Evolutionary conservation across 2,797 vertebrate species (phyloP), one percentile per base, ranked within the genome.

Genomic region (Phoebastria nigripes): DNA sequence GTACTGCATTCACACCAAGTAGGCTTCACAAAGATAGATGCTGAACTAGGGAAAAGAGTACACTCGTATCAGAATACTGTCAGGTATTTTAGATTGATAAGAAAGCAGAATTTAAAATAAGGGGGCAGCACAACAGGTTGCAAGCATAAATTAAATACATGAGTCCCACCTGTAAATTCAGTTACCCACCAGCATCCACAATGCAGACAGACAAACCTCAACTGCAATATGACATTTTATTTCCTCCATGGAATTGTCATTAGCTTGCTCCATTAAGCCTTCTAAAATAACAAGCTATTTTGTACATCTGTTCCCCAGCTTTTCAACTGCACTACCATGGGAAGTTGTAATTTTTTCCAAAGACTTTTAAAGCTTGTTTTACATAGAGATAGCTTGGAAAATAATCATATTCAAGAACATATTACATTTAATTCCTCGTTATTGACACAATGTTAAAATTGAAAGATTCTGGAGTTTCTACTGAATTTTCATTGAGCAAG

Each of bases 1-100:
- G 69, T 85, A 91, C 61, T 69, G 90, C 98, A 98, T 98, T 84
- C 93, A 94, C 51, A 4, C 22, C 69, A 71, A 7, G 31, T 3
- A 12, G 31, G 49, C 74, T 93, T 96, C 93, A 94, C 58, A 78
- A 69, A 82, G 28, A 28, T 0, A 86, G 76, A 81, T 55, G 89
- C 54, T 79, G 66, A 83, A 31, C 93, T 95, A 72, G 52, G 51
- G 87, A 94, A 67, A 25, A 93, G 49, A 96, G 24, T 11, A 94
- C 6, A 63, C 9, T 56, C 11, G 24, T 11, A 46, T 79, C n/a
- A 90, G 49, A 93, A 83, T 44, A 37, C 9, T 22, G 20, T 22
- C 39, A 47, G 31, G 46, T 62, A 74, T 46, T 67, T 92, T 42
- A 58, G 35, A 54, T 2, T 12, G 12, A 19, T 62, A 71, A 87